Evolutionary conservation across 2,797 vertebrate genomes (phyloP).

Genomic region (Harpagifer antarcticus): DNA sequence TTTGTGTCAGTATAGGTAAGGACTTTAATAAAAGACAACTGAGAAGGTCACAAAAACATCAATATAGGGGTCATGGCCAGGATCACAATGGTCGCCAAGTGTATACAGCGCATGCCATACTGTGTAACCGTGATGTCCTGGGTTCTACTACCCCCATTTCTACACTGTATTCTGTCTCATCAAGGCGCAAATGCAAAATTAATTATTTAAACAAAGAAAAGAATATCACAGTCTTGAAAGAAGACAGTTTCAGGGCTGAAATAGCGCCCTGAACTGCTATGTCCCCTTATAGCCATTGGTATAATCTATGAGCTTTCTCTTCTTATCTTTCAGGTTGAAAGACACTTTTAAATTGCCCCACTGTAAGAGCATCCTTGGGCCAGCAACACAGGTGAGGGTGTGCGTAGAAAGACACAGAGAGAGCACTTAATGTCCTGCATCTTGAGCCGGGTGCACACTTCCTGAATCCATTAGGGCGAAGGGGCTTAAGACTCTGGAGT

Average conservation of each 20-base stretch:
- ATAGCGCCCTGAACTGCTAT: constrained; percentile 4
- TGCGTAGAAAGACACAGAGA: constrained; percentile 54
- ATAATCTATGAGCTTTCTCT: constrained; percentile 55
- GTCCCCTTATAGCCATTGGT: constrained; percentile 46
- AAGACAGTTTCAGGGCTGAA: constrained; percentile 23
- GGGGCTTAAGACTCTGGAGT: constrained; percentile 59
- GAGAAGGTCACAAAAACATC: constrained; percentile 5
- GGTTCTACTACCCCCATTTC: too few relatives aligned
- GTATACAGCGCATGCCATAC: too few relatives aligned
- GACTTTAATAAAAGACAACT: neutral
- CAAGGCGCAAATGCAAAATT: too few relatives aligned
- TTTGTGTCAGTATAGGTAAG: neutral
- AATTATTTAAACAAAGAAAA: too few relatives aligned
- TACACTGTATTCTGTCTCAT: too few relatives aligned
- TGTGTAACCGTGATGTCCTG: too few relatives aligned
- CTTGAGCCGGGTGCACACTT: constrained; percentile 55
- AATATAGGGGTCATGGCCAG: constrained; percentile 1
- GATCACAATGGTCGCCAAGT: constrained; percentile 9
- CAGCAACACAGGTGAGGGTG: constrained; percentile 64
- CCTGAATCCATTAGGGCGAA: constrained; percentile 75
- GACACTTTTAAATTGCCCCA: constrained; percentile 58
- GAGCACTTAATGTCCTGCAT: constrained; percentile 71
- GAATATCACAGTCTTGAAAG: constrained; percentile 21
- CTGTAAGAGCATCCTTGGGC: constrained; percentile 68
- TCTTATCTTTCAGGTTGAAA: constrained; percentile 58